These are phyloP conservation scores for Eumacrocentrus americanus DNA, from an alignment of 2,888 invertebrate genomes.

Conservation along the genomic window DNA sequence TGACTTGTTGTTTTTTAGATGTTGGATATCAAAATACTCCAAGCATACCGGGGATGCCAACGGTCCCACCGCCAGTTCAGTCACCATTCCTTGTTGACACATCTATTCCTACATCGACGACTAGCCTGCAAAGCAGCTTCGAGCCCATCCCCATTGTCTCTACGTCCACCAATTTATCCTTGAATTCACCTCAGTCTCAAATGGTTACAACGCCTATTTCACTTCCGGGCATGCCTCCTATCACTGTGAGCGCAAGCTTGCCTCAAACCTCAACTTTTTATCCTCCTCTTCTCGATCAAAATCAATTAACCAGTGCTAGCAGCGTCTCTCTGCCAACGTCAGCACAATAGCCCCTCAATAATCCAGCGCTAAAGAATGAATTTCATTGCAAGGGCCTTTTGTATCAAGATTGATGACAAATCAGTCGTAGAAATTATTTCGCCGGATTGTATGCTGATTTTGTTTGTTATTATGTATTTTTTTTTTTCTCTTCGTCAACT, in stretches of 20 bases:
- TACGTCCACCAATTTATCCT: slow-evolving; percentile 48
- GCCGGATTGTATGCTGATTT: too few species aligned
- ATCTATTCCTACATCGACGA: slow-evolving; percentile 25
- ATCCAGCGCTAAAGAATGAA: background rate
- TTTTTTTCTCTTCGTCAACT: too few species aligned
- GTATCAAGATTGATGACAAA: too few species aligned
- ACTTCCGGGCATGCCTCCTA: slow-evolving; percentile 80
- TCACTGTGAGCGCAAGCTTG: slow-evolving; percentile 76
- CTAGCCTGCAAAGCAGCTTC: slow-evolving; percentile 37
- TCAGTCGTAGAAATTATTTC: too few species aligned
- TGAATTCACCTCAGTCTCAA: slow-evolving; percentile 46
- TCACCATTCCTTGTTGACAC: slow-evolving; percentile 34
- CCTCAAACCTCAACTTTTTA: slow-evolving; percentile 63
- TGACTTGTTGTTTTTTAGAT: too few species aligned
- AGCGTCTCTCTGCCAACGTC: slow-evolving; percentile 39
- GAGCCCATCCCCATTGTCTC: slow-evolving; percentile 42
- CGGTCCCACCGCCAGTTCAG: slow-evolving; percentile 40
- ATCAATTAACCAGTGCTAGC: slow-evolving; percentile 39
- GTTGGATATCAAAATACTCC: slow-evolving; percentile 46
- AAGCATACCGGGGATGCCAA: slow-evolving; percentile 58
- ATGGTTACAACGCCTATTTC: slow-evolving; percentile 72
- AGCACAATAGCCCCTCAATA: slow-evolving; percentile 46
- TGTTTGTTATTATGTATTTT: too few species aligned
- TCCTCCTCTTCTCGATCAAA: slow-evolving; percentile 47
- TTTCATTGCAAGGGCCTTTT: too few species aligned